Conservation (phyloP, 2,113 vertebrate species). For the Ageneiosus marmoratus region DNA sequence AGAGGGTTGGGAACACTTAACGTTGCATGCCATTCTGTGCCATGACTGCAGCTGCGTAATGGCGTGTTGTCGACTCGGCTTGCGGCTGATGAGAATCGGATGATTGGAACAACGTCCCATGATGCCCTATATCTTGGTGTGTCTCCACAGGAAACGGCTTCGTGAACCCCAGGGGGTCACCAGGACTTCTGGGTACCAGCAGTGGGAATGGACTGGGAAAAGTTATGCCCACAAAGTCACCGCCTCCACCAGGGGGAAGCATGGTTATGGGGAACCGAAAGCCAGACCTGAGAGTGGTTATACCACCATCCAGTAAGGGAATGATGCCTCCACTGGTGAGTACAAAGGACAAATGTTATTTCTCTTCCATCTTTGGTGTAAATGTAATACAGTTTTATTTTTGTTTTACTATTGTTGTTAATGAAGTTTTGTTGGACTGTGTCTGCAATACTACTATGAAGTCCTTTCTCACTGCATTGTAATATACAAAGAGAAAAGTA, state of each 20-base stretch:
- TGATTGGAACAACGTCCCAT: constrained; percentile 64
- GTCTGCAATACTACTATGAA: not conserved
- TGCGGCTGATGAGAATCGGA: constrained; percentile 65
- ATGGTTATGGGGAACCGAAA: constrained; percentile 92
- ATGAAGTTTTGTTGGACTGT: not conserved
- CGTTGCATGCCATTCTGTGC: constrained; percentile 64
- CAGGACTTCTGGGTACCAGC: constrained; percentile 82
- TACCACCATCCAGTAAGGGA: constrained; percentile 95
- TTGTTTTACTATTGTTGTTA: constrained; percentile 4
- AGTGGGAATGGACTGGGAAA: constrained; percentile 91
- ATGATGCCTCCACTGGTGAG: constrained; percentile 98
- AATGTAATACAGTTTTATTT: constrained; percentile 2
- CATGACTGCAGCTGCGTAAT: constrained; percentile 57
- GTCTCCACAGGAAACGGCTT: constrained; percentile 89
- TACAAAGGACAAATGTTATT: constrained; percentile 34
- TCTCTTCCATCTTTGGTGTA: not conserved
- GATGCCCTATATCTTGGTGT: constrained; percentile 67
- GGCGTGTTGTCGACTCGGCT: constrained; percentile 53
- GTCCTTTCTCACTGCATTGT: constrained; percentile 3
- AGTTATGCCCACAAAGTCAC: constrained; percentile 95
- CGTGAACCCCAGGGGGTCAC: constrained; percentile 92
- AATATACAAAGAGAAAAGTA: constrained; percentile 30
- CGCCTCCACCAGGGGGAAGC: constrained; percentile 87
- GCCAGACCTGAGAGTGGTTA: constrained; percentile 95
- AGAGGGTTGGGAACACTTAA: constrained; percentile 75